Conservation (phyloP, 2,888 invertebrate genomes). For the Cistogaster globosa region DNA sequence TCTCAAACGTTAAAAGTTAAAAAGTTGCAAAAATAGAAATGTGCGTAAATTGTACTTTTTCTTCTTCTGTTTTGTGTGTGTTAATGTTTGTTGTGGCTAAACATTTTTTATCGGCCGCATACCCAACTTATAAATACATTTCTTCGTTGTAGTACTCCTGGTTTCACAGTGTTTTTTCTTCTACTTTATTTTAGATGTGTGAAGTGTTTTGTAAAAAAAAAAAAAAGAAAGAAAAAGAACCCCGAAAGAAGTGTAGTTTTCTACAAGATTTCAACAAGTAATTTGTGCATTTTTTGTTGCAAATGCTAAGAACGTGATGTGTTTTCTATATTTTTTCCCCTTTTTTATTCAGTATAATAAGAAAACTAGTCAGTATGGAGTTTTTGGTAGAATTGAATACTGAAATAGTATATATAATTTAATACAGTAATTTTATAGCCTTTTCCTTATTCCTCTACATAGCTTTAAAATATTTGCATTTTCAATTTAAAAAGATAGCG, state of each 20-base stretch:
- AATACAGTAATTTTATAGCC: background rate
- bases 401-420: background rate
- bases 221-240: too few species aligned
- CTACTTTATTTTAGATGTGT: background rate
- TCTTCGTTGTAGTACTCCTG: background rate
- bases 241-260: background rate
- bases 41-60: too few species aligned
- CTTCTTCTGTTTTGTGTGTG: too few species aligned
- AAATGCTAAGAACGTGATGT: constrained; percentile 19
- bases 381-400: background rate
- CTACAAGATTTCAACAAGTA: constrained; percentile 7
- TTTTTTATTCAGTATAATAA: background rate
- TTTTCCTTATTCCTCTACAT: background rate
- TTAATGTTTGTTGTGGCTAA: background rate
- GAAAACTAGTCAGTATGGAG: background rate
- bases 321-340: background rate
- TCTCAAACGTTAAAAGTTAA: too few species aligned
- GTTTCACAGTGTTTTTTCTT: background rate
- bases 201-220: background rate
- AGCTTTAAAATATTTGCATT: constrained; percentile 8
- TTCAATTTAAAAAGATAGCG: background rate
- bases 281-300: constrained; percentile 6
- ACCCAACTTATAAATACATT: background rate
- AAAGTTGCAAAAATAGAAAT: too few species aligned
- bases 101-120: background rate